phyloP scores from a whole-genome alignment of 1,140 invertebrate genomes.

The Drosophila subobscura region DNA sequence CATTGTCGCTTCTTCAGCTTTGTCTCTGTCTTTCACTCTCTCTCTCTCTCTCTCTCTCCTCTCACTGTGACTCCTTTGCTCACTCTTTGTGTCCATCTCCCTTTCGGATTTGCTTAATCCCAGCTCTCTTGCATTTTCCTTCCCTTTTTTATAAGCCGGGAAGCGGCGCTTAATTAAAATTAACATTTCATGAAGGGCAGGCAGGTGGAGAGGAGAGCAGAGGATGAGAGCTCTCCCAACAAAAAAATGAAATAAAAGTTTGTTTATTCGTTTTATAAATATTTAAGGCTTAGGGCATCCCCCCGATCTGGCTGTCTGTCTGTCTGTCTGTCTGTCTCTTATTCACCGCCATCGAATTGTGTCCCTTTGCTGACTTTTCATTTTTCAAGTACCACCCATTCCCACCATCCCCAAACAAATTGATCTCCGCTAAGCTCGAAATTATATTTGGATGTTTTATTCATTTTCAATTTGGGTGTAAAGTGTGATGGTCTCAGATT shows the following conservation, averaged over 20 bases:
- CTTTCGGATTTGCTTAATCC: constrained; percentile 2
- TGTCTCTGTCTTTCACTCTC: constrained; percentile 1
- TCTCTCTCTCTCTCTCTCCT: neutral
- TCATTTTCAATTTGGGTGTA: constrained; percentile 34
- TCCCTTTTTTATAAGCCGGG: constrained; percentile 38
- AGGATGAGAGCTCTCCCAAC: constrained; percentile 3
- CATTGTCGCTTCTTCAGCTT: constrained; percentile 46
- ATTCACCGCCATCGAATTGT: constrained; percentile 10
- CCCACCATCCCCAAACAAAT: neutral
- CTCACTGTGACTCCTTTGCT: neutral
- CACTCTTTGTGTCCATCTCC: neutral
- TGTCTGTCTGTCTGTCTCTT: neutral
- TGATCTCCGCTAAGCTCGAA: constrained; percentile 65
- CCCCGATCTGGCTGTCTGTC: constrained; percentile 32
- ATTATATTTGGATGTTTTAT: constrained; percentile 66
- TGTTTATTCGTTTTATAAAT: constrained; percentile 59
- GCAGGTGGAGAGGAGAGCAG: constrained; percentile 9
- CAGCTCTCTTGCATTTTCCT: constrained; percentile 10
- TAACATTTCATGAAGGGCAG: constrained; percentile 72
- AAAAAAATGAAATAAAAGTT: constrained; percentile 45
- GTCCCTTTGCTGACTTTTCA: constrained; percentile 40
- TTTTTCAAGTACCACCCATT: constrained; percentile 19
- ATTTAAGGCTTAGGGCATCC: constrained; percentile 54
- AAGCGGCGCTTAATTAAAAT: constrained; percentile 72
- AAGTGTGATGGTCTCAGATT: neutral